Base-by-base conservation (phyloP, 2,113 vertebrate genomes). In the Oreochromis niloticus region DNA sequence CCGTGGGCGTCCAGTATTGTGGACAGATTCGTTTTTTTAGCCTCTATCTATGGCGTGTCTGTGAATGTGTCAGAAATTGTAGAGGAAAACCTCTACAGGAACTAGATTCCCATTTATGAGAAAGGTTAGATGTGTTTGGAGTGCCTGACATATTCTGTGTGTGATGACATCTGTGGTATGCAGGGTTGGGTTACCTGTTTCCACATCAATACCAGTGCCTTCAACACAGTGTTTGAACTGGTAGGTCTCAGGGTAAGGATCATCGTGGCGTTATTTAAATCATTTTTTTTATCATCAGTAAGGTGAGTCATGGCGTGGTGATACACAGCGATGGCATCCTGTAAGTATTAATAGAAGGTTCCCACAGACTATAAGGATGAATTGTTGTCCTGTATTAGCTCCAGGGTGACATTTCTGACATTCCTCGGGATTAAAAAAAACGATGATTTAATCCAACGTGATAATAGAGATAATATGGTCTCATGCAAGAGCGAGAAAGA, bases 171-270 rank as follows among this genome's bases (percentile, higher is more conserved):
- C 66, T 5, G 34, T 16, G 57, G 85, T 55, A 81, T 83, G 75
- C 30, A 56, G 90, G 81, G 75, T 87, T 88, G 75, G 80, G 46
- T 88, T 92, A 88, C 86, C 85, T 89, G 73, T 66, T 66, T 85
- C 19, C 56, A 52, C 27, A 22, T 52, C 19, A 75, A 34, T 19
- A 6, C 13, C 52, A 9, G 54, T 4, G 27, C 27, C 48, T 36
- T 82, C 57, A 4, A 24, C 61, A n/a, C 43, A 30, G 12, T 0
- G 13, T 63, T 86, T 63, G 39, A 88, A 59, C 55, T 57, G 55
- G 48, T n/a, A 54, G 71, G 52, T 56, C 8, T 39, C 46, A 34
- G 16, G 19, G 6, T 50, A 27, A 34, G 6, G 7, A 48, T 59
- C 24, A 9, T 17, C 54, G 8, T 46, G 9, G 36, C 80, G 3